Evolutionary conservation across 2,888 invertebrate genomes (phyloP).

Genomic region (Stenodema calcarata): DNA sequence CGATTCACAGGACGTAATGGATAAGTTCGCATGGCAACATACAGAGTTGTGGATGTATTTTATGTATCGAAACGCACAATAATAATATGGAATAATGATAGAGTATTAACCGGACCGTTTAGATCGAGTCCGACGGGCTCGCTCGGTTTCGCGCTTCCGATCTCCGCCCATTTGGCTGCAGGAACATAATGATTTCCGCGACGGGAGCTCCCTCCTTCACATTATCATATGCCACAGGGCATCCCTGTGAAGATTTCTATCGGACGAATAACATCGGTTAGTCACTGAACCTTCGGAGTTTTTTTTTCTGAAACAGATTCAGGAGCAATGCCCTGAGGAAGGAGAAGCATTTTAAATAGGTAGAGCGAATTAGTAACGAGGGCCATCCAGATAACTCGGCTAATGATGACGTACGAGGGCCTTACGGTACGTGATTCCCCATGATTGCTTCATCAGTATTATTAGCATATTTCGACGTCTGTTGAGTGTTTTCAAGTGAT

Average conservation of each 20-base stretch:
- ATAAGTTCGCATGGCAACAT: no score
- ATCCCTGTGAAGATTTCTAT: not conserved
- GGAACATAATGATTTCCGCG: not conserved
- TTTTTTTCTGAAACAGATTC: not conserved
- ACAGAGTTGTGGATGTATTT: no score
- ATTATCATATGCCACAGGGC: constrained; percentile 27
- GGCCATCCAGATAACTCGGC: not conserved
- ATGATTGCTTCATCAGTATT: not conserved
- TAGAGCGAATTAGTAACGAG: constrained; percentile 22
- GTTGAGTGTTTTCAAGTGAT: no score
- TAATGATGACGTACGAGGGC: constrained; percentile 6
- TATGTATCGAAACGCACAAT: no score
- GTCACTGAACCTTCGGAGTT: not conserved
- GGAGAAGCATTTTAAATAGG: not conserved
- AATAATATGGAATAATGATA: no score
- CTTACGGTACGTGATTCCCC: not conserved
- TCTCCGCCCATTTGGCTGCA: not conserved
- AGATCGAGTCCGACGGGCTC: not conserved
- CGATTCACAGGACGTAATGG: no score
- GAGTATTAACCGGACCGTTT: not conserved
- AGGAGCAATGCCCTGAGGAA: not conserved
- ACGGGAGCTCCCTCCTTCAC: constrained; percentile 9
- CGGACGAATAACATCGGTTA: not conserved
- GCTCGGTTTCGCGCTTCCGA: not conserved
- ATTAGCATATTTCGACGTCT: not conserved